Conservation (phyloP, 1,140 invertebrate species). For the Bombus terrestris region DNA sequence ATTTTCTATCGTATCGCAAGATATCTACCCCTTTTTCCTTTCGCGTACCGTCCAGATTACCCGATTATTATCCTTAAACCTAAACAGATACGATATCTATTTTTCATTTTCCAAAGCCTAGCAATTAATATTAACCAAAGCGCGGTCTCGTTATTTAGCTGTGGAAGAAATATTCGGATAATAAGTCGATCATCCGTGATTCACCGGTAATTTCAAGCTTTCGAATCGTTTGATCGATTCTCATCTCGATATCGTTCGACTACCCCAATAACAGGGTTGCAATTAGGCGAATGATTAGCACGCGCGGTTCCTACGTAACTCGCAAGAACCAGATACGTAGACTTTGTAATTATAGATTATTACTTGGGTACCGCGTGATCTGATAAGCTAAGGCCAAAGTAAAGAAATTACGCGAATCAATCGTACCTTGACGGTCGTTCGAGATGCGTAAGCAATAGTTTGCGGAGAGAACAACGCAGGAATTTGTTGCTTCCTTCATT, state of each 20-base stretch:
- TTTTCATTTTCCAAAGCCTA: neutral
- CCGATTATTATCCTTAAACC: neutral
- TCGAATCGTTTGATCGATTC: conserved; percentile 14
- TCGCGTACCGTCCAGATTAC: neutral
- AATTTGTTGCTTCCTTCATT: neutral
- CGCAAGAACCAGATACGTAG: neutral
- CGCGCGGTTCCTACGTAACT: neutral
- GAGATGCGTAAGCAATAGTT: neutral
- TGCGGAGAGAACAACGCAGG: neutral
- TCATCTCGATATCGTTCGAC: too few species aligned
- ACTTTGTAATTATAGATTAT: neutral
- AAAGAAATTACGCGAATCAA: neutral
- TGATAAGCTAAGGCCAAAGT: neutral
- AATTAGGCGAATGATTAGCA: conserved; percentile 9
- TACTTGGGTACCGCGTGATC: neutral
- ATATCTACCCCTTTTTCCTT: conserved; percentile 36
- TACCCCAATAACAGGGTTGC: neutral
- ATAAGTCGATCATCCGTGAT: neutral
- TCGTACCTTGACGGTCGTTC: neutral
- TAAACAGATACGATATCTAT: neutral
- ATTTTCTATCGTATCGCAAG: conserved; percentile 61
- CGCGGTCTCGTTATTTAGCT: neutral
- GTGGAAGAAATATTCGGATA: neutral
- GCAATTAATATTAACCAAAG: conserved; percentile 18
- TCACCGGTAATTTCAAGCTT: conserved; percentile 12